Percentiles rank a stretch among this genome's conserved stretches.
Evolutionary conservation across 2,888 invertebrate genomes (phyloP).

Genomic region (Furcula furcula): DNA sequence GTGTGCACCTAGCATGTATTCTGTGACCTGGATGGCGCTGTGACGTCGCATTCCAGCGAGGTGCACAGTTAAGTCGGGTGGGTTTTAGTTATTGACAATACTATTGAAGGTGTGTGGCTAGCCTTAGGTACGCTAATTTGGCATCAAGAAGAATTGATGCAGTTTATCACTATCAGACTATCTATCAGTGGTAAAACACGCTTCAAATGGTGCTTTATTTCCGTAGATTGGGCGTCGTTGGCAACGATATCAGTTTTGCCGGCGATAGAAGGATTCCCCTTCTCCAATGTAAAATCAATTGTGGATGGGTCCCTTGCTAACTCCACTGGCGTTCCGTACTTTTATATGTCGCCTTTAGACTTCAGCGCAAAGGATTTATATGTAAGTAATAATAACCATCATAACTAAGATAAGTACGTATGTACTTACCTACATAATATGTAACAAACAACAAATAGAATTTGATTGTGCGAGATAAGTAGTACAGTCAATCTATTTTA

Average conservation of each 20-base stretch:
- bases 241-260: slow-evolving; percentile 85
- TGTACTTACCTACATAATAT: neutral
- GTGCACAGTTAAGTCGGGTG: too few species aligned
- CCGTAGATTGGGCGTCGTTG: slow-evolving; percentile 86
- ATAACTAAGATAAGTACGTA: neutral
- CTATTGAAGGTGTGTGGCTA: too few species aligned
- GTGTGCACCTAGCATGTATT: too few species aligned
- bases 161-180: too few species aligned
- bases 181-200: neutral
- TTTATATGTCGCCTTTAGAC: slow-evolving; percentile 88
- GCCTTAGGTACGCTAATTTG: too few species aligned
- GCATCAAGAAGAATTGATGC: too few species aligned
- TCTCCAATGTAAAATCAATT: slow-evolving; percentile 85
- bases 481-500: too few species aligned
- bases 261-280: slow-evolving; percentile 84
- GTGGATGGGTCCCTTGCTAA: slow-evolving; percentile 85
- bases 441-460: too few species aligned
- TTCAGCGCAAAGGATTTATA: slow-evolving; percentile 84
- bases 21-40: too few species aligned
- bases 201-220: slow-evolving; percentile 6
- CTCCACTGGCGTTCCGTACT: slow-evolving; percentile 87
- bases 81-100: too few species aligned
- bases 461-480: too few species aligned
- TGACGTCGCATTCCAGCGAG: too few species aligned
- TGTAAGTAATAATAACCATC: slow-evolving; percentile 61